Conservation (phyloP, 2,797 vertebrate species). For the Clamator glandarius region DNA sequence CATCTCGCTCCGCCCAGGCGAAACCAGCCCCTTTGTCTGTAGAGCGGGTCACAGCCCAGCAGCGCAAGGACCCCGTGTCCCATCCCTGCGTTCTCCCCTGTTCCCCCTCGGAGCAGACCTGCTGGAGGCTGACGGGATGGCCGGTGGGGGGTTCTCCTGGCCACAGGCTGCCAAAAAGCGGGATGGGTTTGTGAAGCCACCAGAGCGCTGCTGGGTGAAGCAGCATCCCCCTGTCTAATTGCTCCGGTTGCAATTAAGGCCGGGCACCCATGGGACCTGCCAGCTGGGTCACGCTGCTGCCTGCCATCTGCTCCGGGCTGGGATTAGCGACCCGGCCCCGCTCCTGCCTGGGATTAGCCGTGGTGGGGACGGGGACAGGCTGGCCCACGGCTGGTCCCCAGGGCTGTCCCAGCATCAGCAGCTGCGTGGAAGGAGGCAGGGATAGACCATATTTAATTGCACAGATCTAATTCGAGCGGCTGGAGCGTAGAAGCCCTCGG, state of each 20-base stretch:
- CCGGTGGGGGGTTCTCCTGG: fast-evolving
- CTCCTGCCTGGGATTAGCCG: conserved; percentile 21
- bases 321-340: conserved; percentile 35
- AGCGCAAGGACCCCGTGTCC: not conserved
- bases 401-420: not conserved
- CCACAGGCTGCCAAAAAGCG: fast-evolving
- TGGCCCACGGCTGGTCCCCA: not conserved
- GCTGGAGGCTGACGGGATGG: fast-evolving
- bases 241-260: not conserved
- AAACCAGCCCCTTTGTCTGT: conserved; percentile 26
- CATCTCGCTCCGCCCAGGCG: conserved; percentile 37
- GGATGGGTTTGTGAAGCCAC: not conserved
- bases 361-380: not conserved
- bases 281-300: conserved; percentile 45
- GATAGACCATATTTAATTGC: not conserved
- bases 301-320: conserved; percentile 34
- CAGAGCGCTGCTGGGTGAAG: fast-evolving
- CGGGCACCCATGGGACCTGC: not conserved
- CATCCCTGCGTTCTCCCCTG: not conserved
- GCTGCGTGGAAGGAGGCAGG: not conserved
- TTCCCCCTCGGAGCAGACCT: not conserved
- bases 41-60: not conserved
- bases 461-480: conserved; percentile 11
- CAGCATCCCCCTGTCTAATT: not conserved
- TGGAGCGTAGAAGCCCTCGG: fast-evolving